A percentile compares a stretch with the other conserved stretches of the same genome.
Evolutionary conservation across 2,113 vertebrate genomes (phyloP).

Genomic region (Burhinus bistriatus): DNA sequence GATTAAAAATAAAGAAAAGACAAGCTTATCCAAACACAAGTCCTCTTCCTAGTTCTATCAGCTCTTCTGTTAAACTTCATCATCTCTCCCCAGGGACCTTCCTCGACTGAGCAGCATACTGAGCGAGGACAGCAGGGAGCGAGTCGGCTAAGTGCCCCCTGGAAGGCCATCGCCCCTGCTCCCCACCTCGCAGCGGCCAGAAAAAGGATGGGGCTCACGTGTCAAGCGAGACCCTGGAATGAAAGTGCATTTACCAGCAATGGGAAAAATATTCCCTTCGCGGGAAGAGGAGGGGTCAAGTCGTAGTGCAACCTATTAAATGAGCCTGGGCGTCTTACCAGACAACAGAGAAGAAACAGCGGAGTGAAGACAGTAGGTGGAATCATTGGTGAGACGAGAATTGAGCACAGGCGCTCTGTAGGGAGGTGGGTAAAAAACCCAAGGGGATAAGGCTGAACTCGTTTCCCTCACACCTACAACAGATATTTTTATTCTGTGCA

Average conservation of each 20-base stretch:
- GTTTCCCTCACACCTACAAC: background rate
- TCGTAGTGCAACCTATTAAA: background rate
- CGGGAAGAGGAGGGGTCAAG: background rate
- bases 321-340: background rate
- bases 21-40: background rate
- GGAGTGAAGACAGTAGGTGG: background rate
- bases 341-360: background rate
- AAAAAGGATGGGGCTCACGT: background rate
- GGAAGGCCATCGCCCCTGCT: background rate
- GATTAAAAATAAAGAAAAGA: background rate
- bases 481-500: background rate
- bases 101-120: fast-evolving
- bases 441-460: background rate
- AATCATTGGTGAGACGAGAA: background rate
- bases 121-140: background rate
- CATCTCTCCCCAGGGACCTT: background rate
- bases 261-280: background rate
- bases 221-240: background rate
- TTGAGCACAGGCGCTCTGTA: background rate
- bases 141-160: fast-evolving
- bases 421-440: background rate
- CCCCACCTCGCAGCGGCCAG: background rate
- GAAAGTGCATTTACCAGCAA: background rate
- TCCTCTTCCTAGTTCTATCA: background rate
- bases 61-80: background rate